Percentiles rank a stretch among this genome's conserved stretches.
phyloP scores from a whole-genome alignment of 1,140 invertebrate genomes.

The Drosophila ambigua region DNA sequence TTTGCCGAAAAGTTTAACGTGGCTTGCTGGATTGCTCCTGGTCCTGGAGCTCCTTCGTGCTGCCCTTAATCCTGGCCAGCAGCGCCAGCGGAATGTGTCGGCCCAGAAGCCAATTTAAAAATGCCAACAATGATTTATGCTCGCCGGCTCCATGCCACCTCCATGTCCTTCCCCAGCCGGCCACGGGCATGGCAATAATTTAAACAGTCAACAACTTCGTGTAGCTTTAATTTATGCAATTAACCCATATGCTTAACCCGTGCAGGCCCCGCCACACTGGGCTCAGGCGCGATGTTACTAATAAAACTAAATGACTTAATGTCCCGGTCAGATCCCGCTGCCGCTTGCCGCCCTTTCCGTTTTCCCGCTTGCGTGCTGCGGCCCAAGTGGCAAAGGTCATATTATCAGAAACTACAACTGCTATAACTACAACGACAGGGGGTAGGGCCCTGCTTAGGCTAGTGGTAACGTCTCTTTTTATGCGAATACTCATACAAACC shows the following conservation, averaged over 20 bases:
- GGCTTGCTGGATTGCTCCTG: conserved; percentile 3
- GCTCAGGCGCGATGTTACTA: conserved; percentile 52
- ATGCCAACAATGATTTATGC: conserved; percentile 80
- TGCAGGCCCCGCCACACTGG: conserved; percentile 10
- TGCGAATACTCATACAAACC: conserved; percentile 45
- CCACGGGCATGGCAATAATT: conserved; percentile 43
- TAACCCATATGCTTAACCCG: conserved; percentile 74
- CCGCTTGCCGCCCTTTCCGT: no score
- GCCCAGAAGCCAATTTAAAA: conserved; percentile 79
- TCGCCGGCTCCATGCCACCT: conserved; percentile 24
- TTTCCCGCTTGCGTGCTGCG: conserved; percentile 39
- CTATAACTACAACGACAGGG: conserved; percentile 20
- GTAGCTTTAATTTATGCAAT: conserved; percentile 77
- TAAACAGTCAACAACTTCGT: conserved; percentile 47
- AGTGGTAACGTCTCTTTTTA: conserved; percentile 74
- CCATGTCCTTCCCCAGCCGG: background rate
- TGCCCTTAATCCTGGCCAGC: conserved; percentile 62
- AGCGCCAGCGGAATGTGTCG: conserved; percentile 61
- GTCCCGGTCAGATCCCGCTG: conserved; percentile 17
- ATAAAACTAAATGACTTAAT: conserved; percentile 81
- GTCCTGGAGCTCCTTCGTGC: conserved; percentile 15
- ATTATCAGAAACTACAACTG: conserved; percentile 61
- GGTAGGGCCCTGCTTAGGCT: conserved; percentile 49
- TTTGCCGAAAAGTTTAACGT: conserved; percentile 41
- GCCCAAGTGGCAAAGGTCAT: conserved; percentile 64